Conservation (phyloP, 2,113 vertebrate genomes). For the Verasper variegatus region DNA sequence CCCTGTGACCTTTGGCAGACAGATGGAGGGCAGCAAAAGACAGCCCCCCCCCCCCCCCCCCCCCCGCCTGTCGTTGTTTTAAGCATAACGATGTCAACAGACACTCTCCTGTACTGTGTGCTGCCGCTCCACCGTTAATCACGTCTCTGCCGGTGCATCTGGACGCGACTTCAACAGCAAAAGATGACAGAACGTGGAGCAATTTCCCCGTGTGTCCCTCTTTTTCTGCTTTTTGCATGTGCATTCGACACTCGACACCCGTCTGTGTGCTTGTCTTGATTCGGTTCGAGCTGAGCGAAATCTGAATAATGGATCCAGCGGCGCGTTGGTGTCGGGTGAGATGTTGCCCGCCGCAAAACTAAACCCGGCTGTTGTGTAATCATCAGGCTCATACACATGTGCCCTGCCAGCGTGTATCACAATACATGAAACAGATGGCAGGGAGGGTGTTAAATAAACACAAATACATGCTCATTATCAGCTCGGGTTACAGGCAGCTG, state of each 20-base stretch:
- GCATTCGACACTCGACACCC: conserved; percentile 37
- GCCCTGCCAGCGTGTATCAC: conserved; percentile 60
- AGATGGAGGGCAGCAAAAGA: conserved; percentile 41
- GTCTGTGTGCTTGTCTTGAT: conserved; percentile 27
- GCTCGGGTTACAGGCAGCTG: conserved; percentile 75
- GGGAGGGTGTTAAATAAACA: conserved; percentile 78
- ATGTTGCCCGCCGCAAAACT: conserved; percentile 30
- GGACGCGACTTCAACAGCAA: not conserved
- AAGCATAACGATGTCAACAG: conserved; percentile 22
- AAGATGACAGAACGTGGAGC: not conserved
- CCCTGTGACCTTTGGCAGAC: conserved; percentile 36
- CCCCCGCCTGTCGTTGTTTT: conserved; percentile 15
- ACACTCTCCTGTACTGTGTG: not conserved
- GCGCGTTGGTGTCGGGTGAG: conserved; percentile 57
- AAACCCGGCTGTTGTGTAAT: conserved; percentile 70
- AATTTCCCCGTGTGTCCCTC: not conserved
- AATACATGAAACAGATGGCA: conserved; percentile 80
- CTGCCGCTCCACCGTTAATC: conserved; percentile 10
- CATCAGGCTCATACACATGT: conserved; percentile 66
- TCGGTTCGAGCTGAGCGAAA: conserved; percentile 9
- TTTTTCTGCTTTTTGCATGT: conserved; percentile 24
- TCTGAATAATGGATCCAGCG: conserved; percentile 68
- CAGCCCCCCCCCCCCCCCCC: not conserved
- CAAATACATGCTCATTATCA: conserved; percentile 65
- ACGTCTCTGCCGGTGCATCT: not conserved